Evolutionary conservation across 1,140 invertebrate species (phyloP).

Genomic region (Drosophila ironensis): DNA sequence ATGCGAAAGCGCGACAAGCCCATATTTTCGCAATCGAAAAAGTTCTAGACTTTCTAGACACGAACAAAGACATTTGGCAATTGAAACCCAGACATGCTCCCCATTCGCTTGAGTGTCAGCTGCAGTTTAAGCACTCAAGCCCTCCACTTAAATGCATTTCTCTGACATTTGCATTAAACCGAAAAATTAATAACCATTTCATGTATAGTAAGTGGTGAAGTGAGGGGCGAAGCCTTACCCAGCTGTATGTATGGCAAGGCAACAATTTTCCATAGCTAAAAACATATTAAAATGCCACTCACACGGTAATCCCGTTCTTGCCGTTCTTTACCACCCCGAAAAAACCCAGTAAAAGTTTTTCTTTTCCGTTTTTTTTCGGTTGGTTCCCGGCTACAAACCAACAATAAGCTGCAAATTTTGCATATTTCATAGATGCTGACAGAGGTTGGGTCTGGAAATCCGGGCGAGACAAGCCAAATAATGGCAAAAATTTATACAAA

Average conservation of each 20-base stretch:
- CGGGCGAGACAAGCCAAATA: slow-evolving; percentile 64
- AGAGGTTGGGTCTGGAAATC: slow-evolving; percentile 32
- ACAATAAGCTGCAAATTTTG: slow-evolving; percentile 77
- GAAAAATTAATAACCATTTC: slow-evolving; percentile 72
- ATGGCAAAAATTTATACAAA: slow-evolving; percentile 74
- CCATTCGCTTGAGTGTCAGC: not conserved
- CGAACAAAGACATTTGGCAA: not conserved
- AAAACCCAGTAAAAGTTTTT: slow-evolving; percentile 4
- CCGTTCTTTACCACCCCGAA: slow-evolving; percentile 16
- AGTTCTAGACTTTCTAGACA: not conserved
- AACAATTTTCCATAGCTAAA: slow-evolving; percentile 51
- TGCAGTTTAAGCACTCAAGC: slow-evolving; percentile 11
- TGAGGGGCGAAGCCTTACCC: not conserved
- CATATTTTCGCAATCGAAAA: slow-evolving; percentile 11
- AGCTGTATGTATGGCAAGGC: slow-evolving; percentile 6
- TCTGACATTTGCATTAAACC: slow-evolving; percentile 47
- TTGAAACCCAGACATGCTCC: slow-evolving; percentile 1
- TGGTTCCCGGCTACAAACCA: slow-evolving; percentile 16
- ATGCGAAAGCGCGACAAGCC: not conserved
- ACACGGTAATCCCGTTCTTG: slow-evolving; percentile 61
- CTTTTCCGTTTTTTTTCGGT: slow-evolving; percentile 11
- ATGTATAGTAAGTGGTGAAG: too few species aligned
- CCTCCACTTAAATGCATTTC: slow-evolving; percentile 13
- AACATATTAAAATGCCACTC: slow-evolving; percentile 80
- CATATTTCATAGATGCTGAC: slow-evolving; percentile 75